Base-by-base conservation (phyloP, 2,888 invertebrate species). In the Drosophila kanekoi region DNA sequence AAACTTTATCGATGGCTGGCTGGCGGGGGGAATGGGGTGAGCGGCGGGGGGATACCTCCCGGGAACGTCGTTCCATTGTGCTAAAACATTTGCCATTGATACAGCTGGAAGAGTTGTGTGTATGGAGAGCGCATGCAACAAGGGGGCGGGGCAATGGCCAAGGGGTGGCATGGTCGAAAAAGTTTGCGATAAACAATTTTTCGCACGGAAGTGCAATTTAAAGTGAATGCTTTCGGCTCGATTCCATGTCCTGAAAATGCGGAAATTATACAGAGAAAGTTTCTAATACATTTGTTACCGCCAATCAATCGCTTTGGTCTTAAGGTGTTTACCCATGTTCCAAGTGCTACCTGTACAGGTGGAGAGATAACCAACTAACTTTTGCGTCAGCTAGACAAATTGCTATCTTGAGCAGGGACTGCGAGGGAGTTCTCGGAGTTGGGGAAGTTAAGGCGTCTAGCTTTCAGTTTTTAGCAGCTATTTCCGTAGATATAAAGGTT, bases 191-290 rank as follows among this genome's bases (percentile, higher is more conserved):
- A 86, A 87, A 86, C 86, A 86, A 84, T 87, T 87, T 86, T 87
- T 86, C 86, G 85, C 85, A 86, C 88, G 85, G 85, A 86, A 86
- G 85, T 86, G 88, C 88, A 86, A 87, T 87, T 86, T 86, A 71
- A 86, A 77, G 81, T 84, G 83, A 83, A 82, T 80, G 78, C 72
- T 69, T 40, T 54, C 35, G 69, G 43, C 61, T 73, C 35, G 69
- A 41, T 63, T 73, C 61, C 78, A 72, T 68, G 76, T 65, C 65
- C 70, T 67, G 77, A 72, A 75, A 81, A 87, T 87, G 81, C 84
- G 84, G 84, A 85, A 85, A 87, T 85, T 85, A 85, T 85, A 81
- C 86, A 77, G 65, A 68, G 72, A 79, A 85, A 85, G 77, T 85
- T 85, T 80, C 75, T 79, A 84, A 84, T 84, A 87, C 87, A 84